Percentiles rank a stretch among this genome's conserved stretches.
Evolutionary conservation across 2,888 invertebrate genomes (phyloP).

Genomic region (Perizoma flavofasciatum): DNA sequence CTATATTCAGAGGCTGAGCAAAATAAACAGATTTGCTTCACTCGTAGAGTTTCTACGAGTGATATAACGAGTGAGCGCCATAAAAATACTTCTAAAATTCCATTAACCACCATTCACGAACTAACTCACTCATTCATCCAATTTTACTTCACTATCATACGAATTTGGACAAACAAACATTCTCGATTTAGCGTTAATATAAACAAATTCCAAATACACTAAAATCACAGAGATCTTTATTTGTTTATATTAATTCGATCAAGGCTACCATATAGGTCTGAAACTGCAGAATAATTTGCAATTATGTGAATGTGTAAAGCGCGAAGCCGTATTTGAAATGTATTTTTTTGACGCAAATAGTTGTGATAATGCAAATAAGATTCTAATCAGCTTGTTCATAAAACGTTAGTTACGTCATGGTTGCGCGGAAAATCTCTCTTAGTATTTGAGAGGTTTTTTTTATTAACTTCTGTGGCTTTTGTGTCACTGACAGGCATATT

Average conservation of each 20-base stretch:
- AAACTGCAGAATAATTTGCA: background rate
- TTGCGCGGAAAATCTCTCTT: too few relatives aligned
- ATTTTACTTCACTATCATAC: background rate
- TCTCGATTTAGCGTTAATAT: slow-evolving; percentile 12
- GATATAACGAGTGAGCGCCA: too few relatives aligned
- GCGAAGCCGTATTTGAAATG: background rate
- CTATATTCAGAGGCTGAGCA: too few relatives aligned
- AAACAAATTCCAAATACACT: slow-evolving; percentile 22
- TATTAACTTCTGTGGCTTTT: too few relatives aligned
- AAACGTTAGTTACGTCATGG: too few relatives aligned
- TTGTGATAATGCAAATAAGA: too few relatives aligned
- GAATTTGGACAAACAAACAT: slow-evolving; percentile 10
- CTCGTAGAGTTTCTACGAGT: too few relatives aligned
- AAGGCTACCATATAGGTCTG: background rate
- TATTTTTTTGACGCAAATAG: too few relatives aligned
- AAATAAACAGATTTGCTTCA: too few relatives aligned
- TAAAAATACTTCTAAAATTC: background rate
- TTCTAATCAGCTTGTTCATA: too few relatives aligned
- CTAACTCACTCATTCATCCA: slow-evolving; percentile 1
- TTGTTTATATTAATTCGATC: slow-evolving; percentile 9
- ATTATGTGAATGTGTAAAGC: background rate
- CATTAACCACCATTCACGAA: background rate
- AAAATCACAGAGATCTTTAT: slow-evolving; percentile 11
- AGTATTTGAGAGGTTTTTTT: too few relatives aligned
- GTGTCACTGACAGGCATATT: too few relatives aligned